Evolutionary conservation across 1,140 invertebrate species (phyloP).

Genomic region (Trachymyrmex septentrionalis): DNA sequence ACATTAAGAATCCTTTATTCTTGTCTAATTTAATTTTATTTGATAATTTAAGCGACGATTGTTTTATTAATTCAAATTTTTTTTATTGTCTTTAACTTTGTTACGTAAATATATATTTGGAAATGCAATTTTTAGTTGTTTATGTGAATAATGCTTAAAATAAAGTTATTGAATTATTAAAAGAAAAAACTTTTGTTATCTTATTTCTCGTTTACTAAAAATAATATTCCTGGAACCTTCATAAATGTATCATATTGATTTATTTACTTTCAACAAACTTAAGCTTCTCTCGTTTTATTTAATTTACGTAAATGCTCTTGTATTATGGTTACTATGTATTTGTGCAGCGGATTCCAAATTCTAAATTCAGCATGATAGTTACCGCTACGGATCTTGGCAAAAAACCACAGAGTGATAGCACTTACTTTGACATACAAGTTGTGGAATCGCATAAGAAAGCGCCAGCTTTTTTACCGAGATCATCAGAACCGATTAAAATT

Average conservation of each 20-base stretch:
- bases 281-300: slow-evolving; percentile 72
- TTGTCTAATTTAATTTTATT: too few species aligned
- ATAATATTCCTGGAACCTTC: not conserved
- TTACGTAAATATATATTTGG: not conserved
- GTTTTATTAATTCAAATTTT: not conserved
- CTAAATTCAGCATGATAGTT: slow-evolving; percentile 91
- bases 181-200: not conserved
- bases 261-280: not conserved
- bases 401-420: slow-evolving; percentile 85
- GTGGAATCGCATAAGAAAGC: slow-evolving; percentile 96
- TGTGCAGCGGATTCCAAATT: slow-evolving; percentile 88
- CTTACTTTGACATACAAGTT: slow-evolving; percentile 93
- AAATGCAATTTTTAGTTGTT: not conserved
- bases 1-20: too few species aligned
- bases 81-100: not conserved
- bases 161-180: slow-evolving; percentile 13
- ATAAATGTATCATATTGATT: not conserved
- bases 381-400: slow-evolving; percentile 92
- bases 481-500: slow-evolving; percentile 88
- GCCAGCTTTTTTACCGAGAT: slow-evolving; percentile 90
- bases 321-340: slow-evolving; percentile 14
- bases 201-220: not conserved
- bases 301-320: slow-evolving; percentile 82
- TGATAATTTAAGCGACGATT: not conserved
- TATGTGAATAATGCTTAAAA: not conserved